Conservation (phyloP, 2,888 invertebrate genomes). For the Gryllus longicercus region DNA sequence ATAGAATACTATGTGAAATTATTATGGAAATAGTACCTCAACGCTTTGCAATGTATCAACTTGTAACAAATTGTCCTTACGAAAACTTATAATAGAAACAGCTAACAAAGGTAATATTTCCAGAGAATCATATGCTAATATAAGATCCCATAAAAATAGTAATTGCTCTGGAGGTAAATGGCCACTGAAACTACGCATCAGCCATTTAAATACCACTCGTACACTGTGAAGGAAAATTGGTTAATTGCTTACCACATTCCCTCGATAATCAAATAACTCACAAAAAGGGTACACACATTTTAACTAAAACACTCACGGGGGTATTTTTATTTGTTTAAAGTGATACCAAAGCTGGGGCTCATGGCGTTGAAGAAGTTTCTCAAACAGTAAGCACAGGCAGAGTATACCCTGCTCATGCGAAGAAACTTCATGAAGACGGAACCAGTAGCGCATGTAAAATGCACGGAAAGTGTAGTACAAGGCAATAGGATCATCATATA, state of each 20-base stretch:
- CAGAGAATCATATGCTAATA: slow-evolving; percentile 86
- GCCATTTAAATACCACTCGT: slow-evolving; percentile 90
- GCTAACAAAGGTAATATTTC: slow-evolving; percentile 86
- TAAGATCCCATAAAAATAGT: slow-evolving; percentile 86
- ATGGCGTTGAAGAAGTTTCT: slow-evolving; percentile 81
- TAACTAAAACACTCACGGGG: slow-evolving; percentile 60
- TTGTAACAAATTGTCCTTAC: slow-evolving; percentile 79
- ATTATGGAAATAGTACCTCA: slow-evolving; percentile 48
- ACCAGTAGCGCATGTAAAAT: slow-evolving; percentile 91
- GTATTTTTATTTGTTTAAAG: slow-evolving; percentile 80
- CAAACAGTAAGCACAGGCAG: slow-evolving; percentile 82
- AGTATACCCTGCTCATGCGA: slow-evolving; percentile 88
- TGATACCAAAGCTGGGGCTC: slow-evolving; percentile 90
- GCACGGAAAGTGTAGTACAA: slow-evolving; percentile 88
- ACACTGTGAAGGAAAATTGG: slow-evolving; percentile 46
- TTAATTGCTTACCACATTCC: neutral
- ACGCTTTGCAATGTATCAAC: slow-evolving; percentile 71
- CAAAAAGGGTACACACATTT: neutral
- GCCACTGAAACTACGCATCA: slow-evolving; percentile 94
- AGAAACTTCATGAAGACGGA: slow-evolving; percentile 85
- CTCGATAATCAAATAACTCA: neutral
- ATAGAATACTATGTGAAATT: too few relatives aligned
- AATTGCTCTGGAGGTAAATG: slow-evolving; percentile 90
- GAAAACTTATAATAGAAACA: slow-evolving; percentile 78
- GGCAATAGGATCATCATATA: slow-evolving; percentile 82